Base-by-base conservation (phyloP, 2,113 vertebrate genomes). In the Sisor rabdophorus region DNA sequence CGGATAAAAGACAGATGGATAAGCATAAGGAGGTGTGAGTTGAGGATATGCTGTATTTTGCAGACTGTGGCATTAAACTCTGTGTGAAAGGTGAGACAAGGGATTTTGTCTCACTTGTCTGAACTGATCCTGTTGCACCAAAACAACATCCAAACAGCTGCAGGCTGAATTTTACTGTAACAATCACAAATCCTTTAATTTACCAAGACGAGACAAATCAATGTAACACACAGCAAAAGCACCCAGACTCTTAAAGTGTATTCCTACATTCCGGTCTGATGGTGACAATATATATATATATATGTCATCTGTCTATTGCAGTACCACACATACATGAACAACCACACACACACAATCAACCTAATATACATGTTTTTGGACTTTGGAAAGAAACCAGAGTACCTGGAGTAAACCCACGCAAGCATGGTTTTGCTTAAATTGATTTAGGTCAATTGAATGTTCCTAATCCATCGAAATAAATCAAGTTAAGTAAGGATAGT, bases 91-190 rank as follows among this genome's bases (percentile, higher is more conserved):
- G 79, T 40, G 80, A 52, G 71, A 84, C 61, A 36, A 70, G 82
- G 75, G 75, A 52, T 50, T 77, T 59, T 63, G 73, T 76, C 52
- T 56, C 63, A 0, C 71, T 77, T 71, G 83, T 86, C 81, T 72
- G 71, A 74, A 70, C 77, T 74, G 83, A 90, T 91, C 87, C 2
- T 24, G 78, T 94, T 94, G 91, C 93, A 53, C 20, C 74, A 83
- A 86, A 91, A 90, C 80, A 47, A 79, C 87, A 90, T 83, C 78
- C 86, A 85, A 86, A 90, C 93, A 96, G 94, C 93, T 95, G 93
- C 82, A 79, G 85, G 50, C 28, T 11, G 52, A 65, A 60, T 65
- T 28, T 75, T 56, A 72, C 70, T 56, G 71, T 60, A 59, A 48
- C 71, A 50, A 19, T 50, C 56, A 50, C 72, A 50, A 72, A 72